Conservation (phyloP, 2,888 invertebrate genomes). For the Gryllus longicercus region DNA sequence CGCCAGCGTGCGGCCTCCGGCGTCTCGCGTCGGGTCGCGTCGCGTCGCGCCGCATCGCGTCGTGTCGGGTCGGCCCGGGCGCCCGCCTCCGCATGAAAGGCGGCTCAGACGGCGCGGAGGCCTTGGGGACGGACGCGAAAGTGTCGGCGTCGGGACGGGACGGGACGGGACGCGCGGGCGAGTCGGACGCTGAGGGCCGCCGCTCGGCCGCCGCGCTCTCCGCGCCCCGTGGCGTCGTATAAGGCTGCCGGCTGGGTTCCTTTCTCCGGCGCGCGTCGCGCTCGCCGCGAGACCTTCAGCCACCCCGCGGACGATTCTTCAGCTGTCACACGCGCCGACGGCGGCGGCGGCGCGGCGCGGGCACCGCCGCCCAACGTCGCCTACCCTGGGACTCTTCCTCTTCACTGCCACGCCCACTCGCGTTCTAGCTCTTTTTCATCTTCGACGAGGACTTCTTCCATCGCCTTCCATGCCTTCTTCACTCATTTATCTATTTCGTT, state of each 20-base stretch:
- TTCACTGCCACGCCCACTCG: neutral
- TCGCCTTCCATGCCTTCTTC: too few relatives aligned
- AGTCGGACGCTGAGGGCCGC: too few relatives aligned
- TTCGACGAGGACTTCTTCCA: too few relatives aligned
- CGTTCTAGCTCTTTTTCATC: too few relatives aligned
- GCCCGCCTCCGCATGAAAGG: too few relatives aligned
- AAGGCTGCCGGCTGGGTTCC: neutral
- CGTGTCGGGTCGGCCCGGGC: too few relatives aligned
- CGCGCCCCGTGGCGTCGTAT: neutral
- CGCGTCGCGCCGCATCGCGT: too few relatives aligned
- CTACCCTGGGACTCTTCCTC: neutral
- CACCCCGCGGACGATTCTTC: neutral
- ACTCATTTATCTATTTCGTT: too few relatives aligned
- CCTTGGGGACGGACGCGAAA: neutral
- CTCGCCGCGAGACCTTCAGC: conserved; percentile 5
- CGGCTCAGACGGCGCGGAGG: neutral
- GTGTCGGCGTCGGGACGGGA: neutral
- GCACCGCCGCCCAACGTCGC: neutral
- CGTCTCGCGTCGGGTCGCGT: too few relatives aligned
- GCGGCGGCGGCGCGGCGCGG: neutral
- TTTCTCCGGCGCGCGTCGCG: neutral
- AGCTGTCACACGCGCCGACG: neutral
- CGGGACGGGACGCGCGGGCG: too few relatives aligned
- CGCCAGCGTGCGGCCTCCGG: too few relatives aligned
- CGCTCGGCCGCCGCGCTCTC: too few relatives aligned